A percentile compares a stretch with the other conserved stretches of the same genome.
Conservation (phyloP, 2,113 vertebrate genomes). For the Oophaga pumilio region DNA sequence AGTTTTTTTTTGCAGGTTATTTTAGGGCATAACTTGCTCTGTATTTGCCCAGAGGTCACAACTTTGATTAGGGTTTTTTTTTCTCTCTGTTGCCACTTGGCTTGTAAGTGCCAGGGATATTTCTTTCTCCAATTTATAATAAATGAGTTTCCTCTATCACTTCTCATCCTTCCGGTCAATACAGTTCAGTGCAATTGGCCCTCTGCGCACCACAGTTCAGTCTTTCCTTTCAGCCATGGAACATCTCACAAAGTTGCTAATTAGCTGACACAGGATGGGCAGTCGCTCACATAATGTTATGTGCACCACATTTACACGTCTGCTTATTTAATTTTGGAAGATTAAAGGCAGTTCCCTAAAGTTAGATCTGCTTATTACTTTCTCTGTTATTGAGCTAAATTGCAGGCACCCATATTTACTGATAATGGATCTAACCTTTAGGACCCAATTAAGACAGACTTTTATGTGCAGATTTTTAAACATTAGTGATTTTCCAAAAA, state of each 20-base stretch:
- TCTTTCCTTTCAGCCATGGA: constrained; percentile 31
- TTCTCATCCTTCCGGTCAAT: not conserved
- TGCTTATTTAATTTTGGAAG: constrained; percentile 59
- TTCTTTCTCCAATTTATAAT: not conserved
- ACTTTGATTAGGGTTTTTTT: not conserved
- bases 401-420: constrained; percentile 70
- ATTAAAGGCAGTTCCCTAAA: constrained; percentile 73
- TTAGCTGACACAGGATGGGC: not conserved
- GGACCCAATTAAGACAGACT: constrained; percentile 69
- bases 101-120: no score
- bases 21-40: no score
- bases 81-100: not conserved
- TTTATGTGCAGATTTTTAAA: constrained; percentile 67
- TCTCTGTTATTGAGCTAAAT: constrained; percentile 71
- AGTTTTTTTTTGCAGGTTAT: no score
- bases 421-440: constrained; percentile 71
- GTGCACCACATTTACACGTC: constrained; percentile 22
- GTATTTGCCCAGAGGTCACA: no score
- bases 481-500: constrained; percentile 53
- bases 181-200: not conserved
- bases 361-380: constrained; percentile 71
- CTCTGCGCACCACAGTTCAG: not conserved
- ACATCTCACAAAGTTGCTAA: constrained; percentile 24
- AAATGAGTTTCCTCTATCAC: not conserved
- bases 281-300: not conserved